Base-by-base conservation (phyloP, 2,888 invertebrate genomes). In the Eupithecia centaureata region DNA sequence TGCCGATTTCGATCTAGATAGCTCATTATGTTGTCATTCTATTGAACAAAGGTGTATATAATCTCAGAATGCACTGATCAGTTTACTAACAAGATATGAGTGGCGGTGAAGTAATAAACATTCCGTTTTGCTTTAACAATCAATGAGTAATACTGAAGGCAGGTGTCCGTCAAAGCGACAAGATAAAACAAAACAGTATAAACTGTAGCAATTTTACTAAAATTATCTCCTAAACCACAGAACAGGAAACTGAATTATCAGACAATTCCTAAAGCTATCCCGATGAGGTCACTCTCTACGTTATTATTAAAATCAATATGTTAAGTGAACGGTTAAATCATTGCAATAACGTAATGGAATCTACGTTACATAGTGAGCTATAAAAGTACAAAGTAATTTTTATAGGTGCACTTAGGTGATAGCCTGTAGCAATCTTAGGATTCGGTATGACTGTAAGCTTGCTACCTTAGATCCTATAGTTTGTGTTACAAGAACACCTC, bases 251-350 rank as follows among this genome's bases (percentile, higher is more conserved):
- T 65, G 13, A 62, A 38, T 60, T 56, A 58, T 61, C 63, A 30
- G 15, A 30, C 47, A 18, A 42, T 52, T 65, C 57, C 64, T 62
- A 65, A 52, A 28, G 38, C 35, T n/a, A 61, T 58, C 18, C 57
- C 57, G 12, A 22, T 57, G 57, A 57, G 18, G 57, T 57, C 30
- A 57, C 32, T 30, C 32, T 18, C 18, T 32, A 30, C n/a, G 30
- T 73, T 71, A 74, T 71, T 74, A 77, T 77, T 74, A 76, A 74
- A 72, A 77, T 76, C 77, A 79, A 78, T 57, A 80, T 67, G 63
- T 73, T 77, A 72, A 78, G 73, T 78, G 76, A 75, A 76, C 62
- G 68, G 63, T 58, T 54, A 71, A 71, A 42, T 63, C 66, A 70
- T 70, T 68, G 64, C 58, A 69, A 74, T 74, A 64, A 63, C 62